Evolutionary conservation across 2,888 invertebrate genomes (phyloP).

Genomic region (Troides aeacus): DNA sequence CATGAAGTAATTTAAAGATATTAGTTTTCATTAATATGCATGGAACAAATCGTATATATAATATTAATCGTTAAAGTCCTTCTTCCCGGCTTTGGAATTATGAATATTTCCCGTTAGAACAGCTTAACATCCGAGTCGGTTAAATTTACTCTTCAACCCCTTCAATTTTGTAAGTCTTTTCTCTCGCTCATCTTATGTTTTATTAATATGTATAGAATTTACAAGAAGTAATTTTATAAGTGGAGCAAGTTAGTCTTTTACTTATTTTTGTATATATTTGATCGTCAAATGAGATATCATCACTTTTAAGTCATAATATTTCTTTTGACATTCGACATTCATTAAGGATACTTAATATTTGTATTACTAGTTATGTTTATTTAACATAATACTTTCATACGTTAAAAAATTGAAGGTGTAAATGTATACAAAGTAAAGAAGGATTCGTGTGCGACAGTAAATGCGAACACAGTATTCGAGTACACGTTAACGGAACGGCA

Average conservation of each 20-base stretch:
- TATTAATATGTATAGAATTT: slow-evolving; percentile 47
- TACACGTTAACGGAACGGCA: slow-evolving; percentile 44
- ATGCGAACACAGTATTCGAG: slow-evolving; percentile 35
- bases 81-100: slow-evolving; percentile 19
- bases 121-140: slow-evolving; percentile 42
- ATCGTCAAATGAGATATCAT: too few species aligned
- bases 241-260: too few species aligned
- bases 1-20: background rate
- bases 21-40: background rate
- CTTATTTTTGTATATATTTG: too few species aligned
- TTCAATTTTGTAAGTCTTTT: slow-evolving; percentile 43
- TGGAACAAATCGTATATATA: background rate
- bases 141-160: slow-evolving; percentile 45
- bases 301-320: too few species aligned
- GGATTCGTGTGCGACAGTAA: slow-evolving; percentile 29
- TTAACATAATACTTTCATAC: background rate
- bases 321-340: too few species aligned
- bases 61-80: slow-evolving; percentile 25
- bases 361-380: background rate
- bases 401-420: background rate
- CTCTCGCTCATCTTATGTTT: slow-evolving; percentile 55
- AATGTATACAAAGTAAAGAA: slow-evolving; percentile 13
- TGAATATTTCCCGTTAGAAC: slow-evolving; percentile 37
- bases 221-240: background rate
- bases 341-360: background rate